Base-by-base conservation (phyloP, 1,140 invertebrate species). In the Megathymus violae region DNA sequence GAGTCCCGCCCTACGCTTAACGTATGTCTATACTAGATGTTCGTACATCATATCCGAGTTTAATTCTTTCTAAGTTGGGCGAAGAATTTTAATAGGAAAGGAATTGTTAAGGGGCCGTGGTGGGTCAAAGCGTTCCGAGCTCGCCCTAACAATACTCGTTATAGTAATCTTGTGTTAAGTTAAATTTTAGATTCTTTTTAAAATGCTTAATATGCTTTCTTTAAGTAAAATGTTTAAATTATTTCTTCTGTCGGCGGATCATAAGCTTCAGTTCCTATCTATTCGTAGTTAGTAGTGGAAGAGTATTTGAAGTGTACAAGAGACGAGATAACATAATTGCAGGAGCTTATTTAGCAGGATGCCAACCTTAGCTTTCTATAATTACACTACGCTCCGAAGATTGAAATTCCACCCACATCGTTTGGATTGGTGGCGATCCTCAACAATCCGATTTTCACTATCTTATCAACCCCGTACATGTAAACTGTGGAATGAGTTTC, bases 71-170 rank as follows among this genome's bases (percentile, higher is more conserved):
- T 54, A 66, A 80, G 73, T 80, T 75, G 64, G 63, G 69, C 56
- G 71, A 82, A 84, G 76, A 80, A 80, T 84, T 84, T 84, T 80
- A 82, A 84, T 80, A 80, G 78, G 69, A 76, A 73, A 80, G 73
- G 69, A 77, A 82, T 76, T 80, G 69, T 69, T 70, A 56, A 71
- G 67, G 70, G 69, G 61, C 46, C 56, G 62, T 74, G 66, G 72
- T 51, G 64, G 67, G 70, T 80, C 74, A 78, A 81, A 84, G 79
- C 71, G 67, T 75, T 79, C 78, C 77, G 41, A 67, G 46, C 63
- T 52, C 38, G 27, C 64, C 54, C 63, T 70, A 80, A 76, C 73
- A 72, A 78, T 74, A 76, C 73, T 82, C 77, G 72, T 78, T 82
- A 80, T 74, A 69, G 41, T 59, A 43, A 51, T 63, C 64, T 74